phyloP scores from a whole-genome alignment of 2,113 vertebrate species.

The Conger conger region DNA sequence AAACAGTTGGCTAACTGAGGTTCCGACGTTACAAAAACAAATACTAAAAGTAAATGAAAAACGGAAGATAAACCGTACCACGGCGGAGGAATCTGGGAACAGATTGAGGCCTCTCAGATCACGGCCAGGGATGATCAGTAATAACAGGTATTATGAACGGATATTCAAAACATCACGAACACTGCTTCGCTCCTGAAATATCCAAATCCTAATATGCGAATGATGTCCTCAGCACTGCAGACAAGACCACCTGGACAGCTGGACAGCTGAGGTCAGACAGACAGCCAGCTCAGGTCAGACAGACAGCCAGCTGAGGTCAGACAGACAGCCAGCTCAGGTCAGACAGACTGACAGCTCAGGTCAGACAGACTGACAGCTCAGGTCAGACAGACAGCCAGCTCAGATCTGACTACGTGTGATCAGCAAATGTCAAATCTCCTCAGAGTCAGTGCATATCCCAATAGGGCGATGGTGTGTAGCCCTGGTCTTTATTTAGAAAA shows the following conservation, averaged over 20 bases:
- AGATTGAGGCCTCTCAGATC: neutral
- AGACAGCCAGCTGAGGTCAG: too few relatives aligned
- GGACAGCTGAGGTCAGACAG: neutral
- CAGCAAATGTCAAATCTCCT: too few relatives aligned
- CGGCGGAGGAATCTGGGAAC: neutral
- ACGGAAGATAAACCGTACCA: neutral
- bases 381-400: neutral
- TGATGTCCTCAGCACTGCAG: neutral
- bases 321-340: neutral
- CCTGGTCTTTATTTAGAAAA: neutral
- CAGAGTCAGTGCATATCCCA: neutral
- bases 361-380: too few relatives aligned
- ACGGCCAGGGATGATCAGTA: neutral
- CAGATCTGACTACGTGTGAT: neutral
- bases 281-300: neutral
- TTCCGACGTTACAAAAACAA: neutral
- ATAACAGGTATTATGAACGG: neutral
- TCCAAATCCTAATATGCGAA: neutral
- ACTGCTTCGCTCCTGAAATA: neutral
- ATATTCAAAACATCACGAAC: neutral
- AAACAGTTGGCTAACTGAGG: neutral
- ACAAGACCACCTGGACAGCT: neutral
- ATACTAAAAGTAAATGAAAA: neutral
- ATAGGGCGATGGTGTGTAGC: neutral
- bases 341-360: too few relatives aligned